These are phyloP conservation scores for Tachyglossus aculeatus DNA, from an alignment of 2,797 vertebrate genomes.

Conservation along the genomic window DNA sequence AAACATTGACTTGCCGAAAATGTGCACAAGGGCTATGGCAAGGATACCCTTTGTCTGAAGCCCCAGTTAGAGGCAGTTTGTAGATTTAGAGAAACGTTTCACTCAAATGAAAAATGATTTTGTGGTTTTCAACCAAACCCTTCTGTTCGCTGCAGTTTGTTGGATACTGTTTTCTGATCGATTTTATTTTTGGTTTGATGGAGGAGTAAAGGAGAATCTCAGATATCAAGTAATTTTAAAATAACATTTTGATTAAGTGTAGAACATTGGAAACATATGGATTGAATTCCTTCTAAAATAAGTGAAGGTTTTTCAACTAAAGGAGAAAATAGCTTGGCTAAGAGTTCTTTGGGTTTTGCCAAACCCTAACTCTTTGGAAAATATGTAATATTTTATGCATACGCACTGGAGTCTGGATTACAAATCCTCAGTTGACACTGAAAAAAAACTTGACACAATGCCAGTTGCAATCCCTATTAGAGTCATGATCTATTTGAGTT, in stretches of 20 bases:
- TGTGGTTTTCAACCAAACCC: too few species aligned
- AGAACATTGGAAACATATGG: background rate
- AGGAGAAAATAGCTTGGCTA: background rate
- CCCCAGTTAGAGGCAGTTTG: background rate
- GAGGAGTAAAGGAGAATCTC: background rate
- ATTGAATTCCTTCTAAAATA: background rate
- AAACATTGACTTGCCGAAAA: background rate
- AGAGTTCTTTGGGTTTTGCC: too few species aligned
- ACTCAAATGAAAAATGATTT: background rate
- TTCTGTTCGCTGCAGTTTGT: too few species aligned
- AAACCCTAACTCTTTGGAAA: too few species aligned
- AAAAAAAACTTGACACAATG: too few species aligned
- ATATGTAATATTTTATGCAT: too few species aligned
- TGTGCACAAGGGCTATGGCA: background rate
- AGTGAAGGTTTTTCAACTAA: background rate
- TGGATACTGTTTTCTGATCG: too few species aligned
- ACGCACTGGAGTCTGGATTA: background rate
- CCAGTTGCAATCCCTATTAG: too few species aligned
- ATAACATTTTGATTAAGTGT: background rate
- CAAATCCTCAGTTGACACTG: fast-evolving
- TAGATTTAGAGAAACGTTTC: background rate
- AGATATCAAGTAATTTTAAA: background rate
- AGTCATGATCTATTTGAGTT: too few species aligned
- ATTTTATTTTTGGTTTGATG: background rate
- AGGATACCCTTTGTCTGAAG: background rate